Evolutionary conservation across 2,888 invertebrate genomes (phyloP), one percentile per base, ranked within the genome.

Genomic region (Nephrotoma guestfalica): DNA sequence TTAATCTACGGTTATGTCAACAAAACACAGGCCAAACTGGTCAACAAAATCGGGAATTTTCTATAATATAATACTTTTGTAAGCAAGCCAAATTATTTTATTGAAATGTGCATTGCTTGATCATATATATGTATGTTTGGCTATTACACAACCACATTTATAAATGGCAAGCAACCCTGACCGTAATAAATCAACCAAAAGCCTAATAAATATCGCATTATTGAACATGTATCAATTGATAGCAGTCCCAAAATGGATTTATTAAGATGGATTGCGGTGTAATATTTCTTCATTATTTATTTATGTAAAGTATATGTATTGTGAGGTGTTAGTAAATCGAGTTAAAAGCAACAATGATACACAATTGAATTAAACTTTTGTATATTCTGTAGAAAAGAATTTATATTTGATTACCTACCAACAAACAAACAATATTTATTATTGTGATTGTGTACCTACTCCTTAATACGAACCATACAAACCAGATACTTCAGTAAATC

Each of bases 131-230:
- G 51, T 71, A 71, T 30, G 51, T 15, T 30, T 30, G 1, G n/a
- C 15, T 71, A 9, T 71, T 71, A 30, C 9, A 30, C 7, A 30
- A 30, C 7, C 71, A 30, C 71, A 30, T 71, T 30, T 71, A 15
- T 11, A 15, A 51, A 51, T 51, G 5, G 15, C 51, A 51, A 15
- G 11, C 30, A 71, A 71, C 3, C 51, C 15, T 6, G 15, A 57
- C 51, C 51, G 30, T 71, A 84, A 45, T 85, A 85, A 85, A 85
- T 85, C 85, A 85, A 85, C 41, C 0, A 18, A 43, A 15, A 85
- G 42, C 45, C 85, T 43, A 85, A 85, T 85, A 85, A 85, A 85
- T 85, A 85, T 85, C 85, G 45, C 85, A 30, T 85, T 85, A 45
- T 43, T 43, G 85, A 45, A 85, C 85, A 85, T 42, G 45, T 45